Percentiles rank a stretch among this genome's conserved stretches.
Evolutionary conservation across 2,113 vertebrate species (phyloP).

Genomic region (Malurus elegans): DNA sequence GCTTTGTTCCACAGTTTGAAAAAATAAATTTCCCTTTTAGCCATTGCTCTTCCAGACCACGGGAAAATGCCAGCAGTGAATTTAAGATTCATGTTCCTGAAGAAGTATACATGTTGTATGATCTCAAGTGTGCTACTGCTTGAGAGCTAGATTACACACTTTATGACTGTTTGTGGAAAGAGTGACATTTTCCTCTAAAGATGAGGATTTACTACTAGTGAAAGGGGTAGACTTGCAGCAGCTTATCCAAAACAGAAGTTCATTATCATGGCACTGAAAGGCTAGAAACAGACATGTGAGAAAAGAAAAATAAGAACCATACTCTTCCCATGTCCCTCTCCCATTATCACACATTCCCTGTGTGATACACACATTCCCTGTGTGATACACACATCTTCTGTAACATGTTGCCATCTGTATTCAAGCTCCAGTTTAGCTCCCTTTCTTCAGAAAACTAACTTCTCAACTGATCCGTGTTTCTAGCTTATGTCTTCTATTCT

Average conservation of each 20-base stretch:
- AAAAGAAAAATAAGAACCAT: not conserved
- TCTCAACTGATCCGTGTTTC: not conserved
- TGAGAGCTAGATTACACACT: not conserved
- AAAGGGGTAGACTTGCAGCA: not conserved
- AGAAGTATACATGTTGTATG: not conserved
- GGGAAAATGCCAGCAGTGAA: not conserved
- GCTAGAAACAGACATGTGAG: not conserved
- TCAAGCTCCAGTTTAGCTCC: not conserved
- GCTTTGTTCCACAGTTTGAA: slow-evolving; percentile 57
- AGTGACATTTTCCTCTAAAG: not conserved
- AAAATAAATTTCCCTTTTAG: slow-evolving; percentile 61
- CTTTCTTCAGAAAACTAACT: not conserved
- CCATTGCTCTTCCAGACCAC: slow-evolving; percentile 13
- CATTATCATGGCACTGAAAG: not conserved
- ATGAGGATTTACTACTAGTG: not conserved
- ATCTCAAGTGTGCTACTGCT: not conserved
- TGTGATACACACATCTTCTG: too few relatives aligned
- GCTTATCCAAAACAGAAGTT: not conserved
- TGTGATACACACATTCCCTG: too few relatives aligned
- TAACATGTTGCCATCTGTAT: not conserved
- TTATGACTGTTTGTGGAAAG: not conserved
- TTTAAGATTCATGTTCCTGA: not conserved
- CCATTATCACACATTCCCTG: not conserved
- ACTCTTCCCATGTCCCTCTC: not conserved
- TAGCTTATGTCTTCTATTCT: not conserved